Conservation (phyloP, 2,113 vertebrate species). For the Nicator chloris region DNA sequence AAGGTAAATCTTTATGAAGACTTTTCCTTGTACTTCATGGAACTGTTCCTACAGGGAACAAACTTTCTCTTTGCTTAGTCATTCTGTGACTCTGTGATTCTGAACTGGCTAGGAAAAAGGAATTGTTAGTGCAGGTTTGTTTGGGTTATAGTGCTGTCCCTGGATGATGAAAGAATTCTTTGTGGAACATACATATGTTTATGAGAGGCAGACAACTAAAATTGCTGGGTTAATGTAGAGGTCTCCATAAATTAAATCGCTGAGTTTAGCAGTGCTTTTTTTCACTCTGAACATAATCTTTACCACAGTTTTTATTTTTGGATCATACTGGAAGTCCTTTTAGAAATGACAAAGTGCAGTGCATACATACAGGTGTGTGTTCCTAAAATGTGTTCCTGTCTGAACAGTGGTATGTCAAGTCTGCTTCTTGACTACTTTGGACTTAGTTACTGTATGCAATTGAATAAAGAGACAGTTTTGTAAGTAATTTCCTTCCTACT, state of each 20-base stretch:
- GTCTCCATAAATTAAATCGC: background rate
- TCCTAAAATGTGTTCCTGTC: background rate
- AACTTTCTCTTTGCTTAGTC: background rate
- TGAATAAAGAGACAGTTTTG: background rate
- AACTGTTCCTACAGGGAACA: background rate
- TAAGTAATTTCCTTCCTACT: background rate
- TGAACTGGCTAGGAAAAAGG: background rate
- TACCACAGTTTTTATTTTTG: background rate
- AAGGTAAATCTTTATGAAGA: background rate
- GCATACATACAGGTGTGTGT: background rate
- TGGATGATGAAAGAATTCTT: background rate
- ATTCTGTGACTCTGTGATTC: background rate
- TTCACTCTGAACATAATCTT: background rate
- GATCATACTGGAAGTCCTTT: accelerated
- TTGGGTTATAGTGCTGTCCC: background rate
- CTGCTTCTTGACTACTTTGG: background rate
- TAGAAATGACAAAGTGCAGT: background rate
- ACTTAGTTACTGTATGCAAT: background rate
- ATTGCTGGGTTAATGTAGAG: background rate
- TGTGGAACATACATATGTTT: background rate
- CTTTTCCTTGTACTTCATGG: background rate
- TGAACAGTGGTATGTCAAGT: background rate
- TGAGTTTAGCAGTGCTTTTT: background rate
- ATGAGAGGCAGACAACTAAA: background rate
- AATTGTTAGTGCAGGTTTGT: background rate